Conservation (phyloP, 1,140 invertebrate genomes). For the Alviniconcha marisindica region DNA sequence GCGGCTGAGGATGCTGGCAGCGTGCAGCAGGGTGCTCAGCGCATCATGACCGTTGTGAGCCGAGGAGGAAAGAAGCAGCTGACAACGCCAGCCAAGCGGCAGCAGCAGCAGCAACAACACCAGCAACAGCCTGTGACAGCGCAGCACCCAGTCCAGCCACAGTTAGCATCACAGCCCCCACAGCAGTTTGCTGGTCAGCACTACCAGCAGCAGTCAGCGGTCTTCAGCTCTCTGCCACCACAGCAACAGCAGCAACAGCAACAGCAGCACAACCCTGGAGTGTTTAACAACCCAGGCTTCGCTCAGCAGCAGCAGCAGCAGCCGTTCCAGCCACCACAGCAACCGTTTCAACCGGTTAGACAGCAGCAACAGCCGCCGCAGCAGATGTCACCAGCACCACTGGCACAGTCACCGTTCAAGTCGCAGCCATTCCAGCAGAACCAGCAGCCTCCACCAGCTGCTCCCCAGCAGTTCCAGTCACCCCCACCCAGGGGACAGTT, state of each 20-base stretch:
- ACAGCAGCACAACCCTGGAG: background rate
- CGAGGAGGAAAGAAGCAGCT: constrained; percentile 10
- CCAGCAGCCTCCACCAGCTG: background rate
- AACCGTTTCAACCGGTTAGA: background rate
- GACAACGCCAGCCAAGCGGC: background rate
- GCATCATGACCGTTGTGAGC: constrained; percentile 7
- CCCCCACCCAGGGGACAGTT: background rate
- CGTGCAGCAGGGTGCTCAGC: constrained; percentile 3
- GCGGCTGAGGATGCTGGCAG: too few relatives aligned
- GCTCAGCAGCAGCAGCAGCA: constrained; percentile 7
- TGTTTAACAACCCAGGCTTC: background rate
- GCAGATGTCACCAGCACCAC: too few relatives aligned
- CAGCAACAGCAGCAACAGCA: background rate
- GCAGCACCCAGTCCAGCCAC: too few relatives aligned
- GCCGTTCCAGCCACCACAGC: background rate
- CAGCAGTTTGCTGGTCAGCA: background rate
- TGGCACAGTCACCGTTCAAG: too few relatives aligned
- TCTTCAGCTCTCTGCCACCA: background rate
- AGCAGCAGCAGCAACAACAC: background rate
- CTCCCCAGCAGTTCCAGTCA: background rate
- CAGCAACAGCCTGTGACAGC: constrained; percentile 8
- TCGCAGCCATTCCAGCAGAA: background rate
- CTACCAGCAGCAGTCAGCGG: background rate
- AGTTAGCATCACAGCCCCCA: too few relatives aligned
- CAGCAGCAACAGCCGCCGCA: too few relatives aligned